A percentile compares a stretch with the other conserved stretches of the same genome.
Evolutionary conservation across 2,113 vertebrate genomes (phyloP).

Genomic region (Macquaria australasica): DNA sequence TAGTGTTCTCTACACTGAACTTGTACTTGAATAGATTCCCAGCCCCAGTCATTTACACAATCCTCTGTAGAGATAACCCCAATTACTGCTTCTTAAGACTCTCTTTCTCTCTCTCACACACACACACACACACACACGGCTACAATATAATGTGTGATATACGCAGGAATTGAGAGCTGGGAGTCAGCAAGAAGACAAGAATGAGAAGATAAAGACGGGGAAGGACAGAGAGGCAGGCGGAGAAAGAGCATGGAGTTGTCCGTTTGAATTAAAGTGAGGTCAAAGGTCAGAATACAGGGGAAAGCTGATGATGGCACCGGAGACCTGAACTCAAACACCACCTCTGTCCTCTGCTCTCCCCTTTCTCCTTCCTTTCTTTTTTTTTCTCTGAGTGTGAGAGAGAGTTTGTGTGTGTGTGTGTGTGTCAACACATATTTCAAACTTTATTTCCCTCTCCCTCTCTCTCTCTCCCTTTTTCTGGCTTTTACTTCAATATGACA

Average conservation of each 20-base stretch:
- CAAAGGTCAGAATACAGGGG: conserved; percentile 52
- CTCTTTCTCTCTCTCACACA: not conserved
- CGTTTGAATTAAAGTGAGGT: conserved; percentile 63
- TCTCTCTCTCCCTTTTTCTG: not conserved
- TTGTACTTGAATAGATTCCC: conserved; percentile 59
- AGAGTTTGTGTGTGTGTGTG: not conserved
- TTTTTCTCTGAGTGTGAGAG: not conserved
- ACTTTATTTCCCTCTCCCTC: not conserved
- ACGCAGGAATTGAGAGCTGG: conserved; percentile 18
- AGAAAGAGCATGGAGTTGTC: conserved; percentile 12
- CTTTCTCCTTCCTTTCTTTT: not conserved
- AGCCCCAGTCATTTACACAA: conserved; percentile 61
- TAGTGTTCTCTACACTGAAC: conserved; percentile 51
- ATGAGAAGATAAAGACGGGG: conserved; percentile 49
- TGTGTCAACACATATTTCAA: conserved; percentile 4
- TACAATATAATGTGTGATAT: conserved; percentile 48
- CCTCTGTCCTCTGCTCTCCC: conserved; percentile 18
- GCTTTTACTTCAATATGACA: conserved; percentile 5
- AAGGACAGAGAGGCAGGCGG: conserved; percentile 20
- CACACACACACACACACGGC: conserved; percentile 2
- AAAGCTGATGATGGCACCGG: conserved; percentile 55
- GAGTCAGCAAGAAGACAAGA: conserved; percentile 42
- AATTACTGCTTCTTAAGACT: conserved; percentile 66
- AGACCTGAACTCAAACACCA: conserved; percentile 59
- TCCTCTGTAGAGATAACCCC: conserved; percentile 73